Evolutionary conservation across 2,797 vertebrate genomes (phyloP).

Genomic region (Pseudotriccus pelzelni): DNA sequence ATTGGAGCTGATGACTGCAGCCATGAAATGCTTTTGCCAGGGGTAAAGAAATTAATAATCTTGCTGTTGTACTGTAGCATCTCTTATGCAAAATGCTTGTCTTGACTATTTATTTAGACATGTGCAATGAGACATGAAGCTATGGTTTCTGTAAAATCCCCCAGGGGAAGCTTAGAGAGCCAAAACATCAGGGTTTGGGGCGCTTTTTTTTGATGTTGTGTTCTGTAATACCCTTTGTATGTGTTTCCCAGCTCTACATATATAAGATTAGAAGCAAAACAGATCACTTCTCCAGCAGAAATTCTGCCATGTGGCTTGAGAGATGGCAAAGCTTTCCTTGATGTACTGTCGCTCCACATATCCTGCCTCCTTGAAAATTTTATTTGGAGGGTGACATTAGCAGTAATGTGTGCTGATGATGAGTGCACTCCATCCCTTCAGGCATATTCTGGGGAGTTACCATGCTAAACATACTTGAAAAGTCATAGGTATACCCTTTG

Average conservation of each 20-base stretch:
- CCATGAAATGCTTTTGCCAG: constrained; percentile 16
- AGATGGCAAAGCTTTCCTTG: not conserved
- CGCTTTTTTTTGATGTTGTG: not conserved
- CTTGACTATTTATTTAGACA: constrained; percentile 2
- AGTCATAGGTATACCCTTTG: not conserved
- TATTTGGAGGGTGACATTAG: not conserved
- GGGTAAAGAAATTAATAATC: constrained; percentile 10
- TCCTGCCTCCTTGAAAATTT: not conserved
- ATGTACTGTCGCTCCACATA: not conserved
- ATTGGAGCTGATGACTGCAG: not conserved
- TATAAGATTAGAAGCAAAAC: not conserved
- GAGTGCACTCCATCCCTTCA: not conserved
- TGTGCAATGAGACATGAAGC: constrained; percentile 25
- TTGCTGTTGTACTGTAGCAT: not conserved
- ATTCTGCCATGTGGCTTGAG: not conserved
- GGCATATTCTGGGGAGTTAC: not conserved
- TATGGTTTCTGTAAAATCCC: constrained; percentile 29
- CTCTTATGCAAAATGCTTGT: not conserved
- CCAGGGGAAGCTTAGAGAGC: not conserved
- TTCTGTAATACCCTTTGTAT: not conserved
- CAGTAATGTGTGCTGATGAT: not conserved
- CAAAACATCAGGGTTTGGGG: not conserved
- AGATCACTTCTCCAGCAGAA: not conserved
- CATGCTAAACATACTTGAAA: not conserved
- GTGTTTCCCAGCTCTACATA: not conserved